Percentiles rank a stretch among this genome's conserved stretches.
Conservation (phyloP, 1,140 invertebrate genomes). For the Orchestia grillus region DNA sequence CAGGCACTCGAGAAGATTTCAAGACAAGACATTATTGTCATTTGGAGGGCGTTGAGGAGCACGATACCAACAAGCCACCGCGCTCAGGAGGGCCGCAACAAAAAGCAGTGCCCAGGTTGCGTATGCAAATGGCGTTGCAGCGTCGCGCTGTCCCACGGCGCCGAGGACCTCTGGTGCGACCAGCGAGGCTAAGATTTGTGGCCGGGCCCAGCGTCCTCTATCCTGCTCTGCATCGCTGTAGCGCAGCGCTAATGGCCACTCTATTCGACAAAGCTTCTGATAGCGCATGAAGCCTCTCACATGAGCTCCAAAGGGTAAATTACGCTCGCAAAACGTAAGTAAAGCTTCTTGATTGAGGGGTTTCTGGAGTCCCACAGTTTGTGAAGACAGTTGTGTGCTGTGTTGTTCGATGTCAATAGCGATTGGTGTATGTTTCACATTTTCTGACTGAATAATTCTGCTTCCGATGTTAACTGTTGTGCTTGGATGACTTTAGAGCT, state of each 20-base stretch:
- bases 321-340: background rate
- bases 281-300: background rate
- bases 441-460: background rate
- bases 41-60: background rate
- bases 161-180: background rate
- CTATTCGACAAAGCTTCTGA: conserved; percentile 18
- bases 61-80: background rate
- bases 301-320: background rate
- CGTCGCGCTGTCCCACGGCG: background rate
- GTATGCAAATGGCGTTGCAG: background rate
- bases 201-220: background rate
- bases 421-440: background rate
- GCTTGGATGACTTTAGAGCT: background rate
- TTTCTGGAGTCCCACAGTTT: background rate
- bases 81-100: background rate
- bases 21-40: background rate
- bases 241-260: background rate
- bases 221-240: conserved; percentile 15
- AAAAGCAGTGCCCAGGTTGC: background rate
- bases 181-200: background rate
- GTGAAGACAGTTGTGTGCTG: background rate
- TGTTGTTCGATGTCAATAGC: background rate
- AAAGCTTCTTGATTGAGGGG: background rate
- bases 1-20: background rate
- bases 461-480: background rate